Evolutionary conservation across 2,888 invertebrate genomes (phyloP), one percentile per base, ranked within the genome.

Genomic region (Parasteatoda lunata): DNA sequence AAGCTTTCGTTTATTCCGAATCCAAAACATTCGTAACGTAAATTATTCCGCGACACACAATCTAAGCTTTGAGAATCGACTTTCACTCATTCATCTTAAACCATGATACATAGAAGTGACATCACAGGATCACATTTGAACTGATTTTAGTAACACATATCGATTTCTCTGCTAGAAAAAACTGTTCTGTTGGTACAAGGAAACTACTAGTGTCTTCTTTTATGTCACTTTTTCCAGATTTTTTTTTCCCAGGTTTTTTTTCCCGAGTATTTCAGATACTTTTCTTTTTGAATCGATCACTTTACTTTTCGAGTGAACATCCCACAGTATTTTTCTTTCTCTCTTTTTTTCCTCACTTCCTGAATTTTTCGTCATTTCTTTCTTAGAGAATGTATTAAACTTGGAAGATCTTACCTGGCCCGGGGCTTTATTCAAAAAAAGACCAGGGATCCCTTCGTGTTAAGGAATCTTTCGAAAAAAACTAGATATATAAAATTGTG

Each of bases 121-220:
- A 30, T 30, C 30, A 30, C 30, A 30, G 54, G 48, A 70, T 70
- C 54, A 51, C 48, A 69, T 69, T 52, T 78, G 77, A 78, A 69
- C 54, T 47, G 45, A 54, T 59, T 78, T 70, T 45, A 45, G 11
- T 30, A 70, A 70, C 49, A 48, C 70, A 47, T 49, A 70, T 49
- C 48, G 70, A 70, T 70, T 70, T 70, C n/a, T 45, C 11, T 47
- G 13, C 13, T 3, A 15, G 52, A n/a, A 73, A 30, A 51, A 45
- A 54, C 54, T 11, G 4, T 51, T 48, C 30, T 52, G n/a, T 8
- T 49, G 11, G 7, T 52, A 3, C 30, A 73, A 54, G 11, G 30
- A 68, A 68, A n/a, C n/a, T 15, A n/a, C 5, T 8, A 45, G 6
- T 11, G 9, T 51, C 11, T n/a, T 70, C 49, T 70, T 30, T 30